Base-by-base conservation (phyloP, 2,113 vertebrate species). In the Sinocyclocheilus grahami region DNA sequence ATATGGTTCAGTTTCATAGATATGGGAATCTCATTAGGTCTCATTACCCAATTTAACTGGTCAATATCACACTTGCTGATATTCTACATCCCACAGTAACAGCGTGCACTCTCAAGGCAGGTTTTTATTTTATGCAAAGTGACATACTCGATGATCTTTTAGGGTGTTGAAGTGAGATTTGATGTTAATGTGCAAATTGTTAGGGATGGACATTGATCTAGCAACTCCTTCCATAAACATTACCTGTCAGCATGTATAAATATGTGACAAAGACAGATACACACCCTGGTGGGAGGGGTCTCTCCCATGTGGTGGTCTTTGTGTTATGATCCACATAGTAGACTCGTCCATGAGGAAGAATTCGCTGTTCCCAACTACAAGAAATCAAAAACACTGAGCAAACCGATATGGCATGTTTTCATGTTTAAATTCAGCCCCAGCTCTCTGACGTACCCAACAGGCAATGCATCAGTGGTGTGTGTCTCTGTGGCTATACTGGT, bases 311-410 rank as follows among this genome's bases (percentile, higher is more conserved):
- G 76, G 98, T 99, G 88, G 97, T 99, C 94, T 99, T 99, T 90
- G 97, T 99, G 93, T 99, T 99, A 93, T 99, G 98, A 92, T 99
- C 98, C 1, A 99, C 98, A 79, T 99, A 99, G 92, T 99, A 99
- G 78, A 99, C 96, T 87, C 98, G 94, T 30, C 98, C 97, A 9
- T 97, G 98, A 22, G 97, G 97, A 87, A 99, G 93, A 90, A 98
- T 96, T 87, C 98, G 93, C 93, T 99, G 98, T 83, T 99, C 98
- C 98, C 98, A 99, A 87, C 98, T 99, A 91, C 60, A 89, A 86
- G 39, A 72, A 13, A 82, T 11, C 14, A 55, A 46, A 60, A 10
- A 42, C 24, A 37, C n/a, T 30, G 5, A 76, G 27, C n/a, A 62
- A 51, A 24, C 20, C 3, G 72, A 27, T 8, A 65, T 2, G 12